A percentile compares a stretch with the other conserved stretches of the same genome.
phyloP scores from a whole-genome alignment of 2,113 vertebrate species.

The Anthoscopus minutus region DNA sequence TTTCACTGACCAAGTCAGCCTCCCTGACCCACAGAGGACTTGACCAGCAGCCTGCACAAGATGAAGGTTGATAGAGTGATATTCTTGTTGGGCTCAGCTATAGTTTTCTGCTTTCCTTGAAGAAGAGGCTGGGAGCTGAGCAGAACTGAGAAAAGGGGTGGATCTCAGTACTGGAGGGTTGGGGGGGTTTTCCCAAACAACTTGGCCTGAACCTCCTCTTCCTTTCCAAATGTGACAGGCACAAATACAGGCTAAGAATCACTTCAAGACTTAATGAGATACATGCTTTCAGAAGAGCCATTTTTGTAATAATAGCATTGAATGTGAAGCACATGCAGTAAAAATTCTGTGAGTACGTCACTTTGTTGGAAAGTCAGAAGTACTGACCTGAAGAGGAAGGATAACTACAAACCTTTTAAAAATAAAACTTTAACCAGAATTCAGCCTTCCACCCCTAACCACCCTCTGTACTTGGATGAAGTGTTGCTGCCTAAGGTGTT shows the following conservation, averaged over 20 bases:
- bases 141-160: neutral
- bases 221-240: neutral
- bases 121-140: rapidly evolving
- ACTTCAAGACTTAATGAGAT: neutral
- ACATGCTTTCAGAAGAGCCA: neutral
- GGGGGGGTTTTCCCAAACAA: neutral
- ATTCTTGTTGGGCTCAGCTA: neutral
- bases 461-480: neutral
- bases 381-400: neutral
- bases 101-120: neutral
- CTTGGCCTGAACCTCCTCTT: neutral
- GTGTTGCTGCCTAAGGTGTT: neutral
- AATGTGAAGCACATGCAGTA: neutral
- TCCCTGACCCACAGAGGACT: neutral
- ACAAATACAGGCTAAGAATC: neutral
- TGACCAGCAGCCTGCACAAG: neutral
- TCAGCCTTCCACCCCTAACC: neutral
- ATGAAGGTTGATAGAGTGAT: neutral
- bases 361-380: neutral
- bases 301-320: neutral
- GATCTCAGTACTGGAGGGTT: neutral
- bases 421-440: neutral
- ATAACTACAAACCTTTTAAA: neutral
- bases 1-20: neutral
- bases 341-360: neutral